Evolutionary conservation across 2,888 invertebrate genomes (phyloP).

Genomic region (Agrilus mali): DNA sequence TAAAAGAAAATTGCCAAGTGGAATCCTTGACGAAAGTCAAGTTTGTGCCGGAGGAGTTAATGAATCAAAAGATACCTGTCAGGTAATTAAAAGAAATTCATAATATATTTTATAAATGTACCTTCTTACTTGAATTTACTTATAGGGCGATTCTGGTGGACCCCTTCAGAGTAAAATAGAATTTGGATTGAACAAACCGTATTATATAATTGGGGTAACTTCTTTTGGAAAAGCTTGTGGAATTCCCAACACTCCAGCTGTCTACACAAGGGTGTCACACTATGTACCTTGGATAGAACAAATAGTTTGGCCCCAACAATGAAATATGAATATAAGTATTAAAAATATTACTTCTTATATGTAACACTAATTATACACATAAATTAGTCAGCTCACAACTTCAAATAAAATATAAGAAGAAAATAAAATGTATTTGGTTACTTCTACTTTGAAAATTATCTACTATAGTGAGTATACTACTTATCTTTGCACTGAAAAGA

Average conservation of each 20-base stretch:
- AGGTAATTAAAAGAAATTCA: slow-evolving; percentile 11
- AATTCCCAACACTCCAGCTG: slow-evolving; percentile 27
- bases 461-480: too few relatives aligned
- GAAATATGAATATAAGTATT: too few relatives aligned
- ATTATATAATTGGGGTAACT: slow-evolving; percentile 34
- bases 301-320: slow-evolving; percentile 27
- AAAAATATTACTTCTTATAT: too few relatives aligned
- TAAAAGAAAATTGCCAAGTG: slow-evolving; percentile 8
- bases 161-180: slow-evolving; percentile 32
- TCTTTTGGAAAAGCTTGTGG: slow-evolving; percentile 32
- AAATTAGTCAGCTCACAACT: too few relatives aligned
- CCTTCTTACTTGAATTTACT: neutral
- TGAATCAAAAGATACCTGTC: slow-evolving; percentile 19
- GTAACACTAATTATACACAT: too few relatives aligned
- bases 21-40: slow-evolving; percentile 15
- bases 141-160: slow-evolving; percentile 45
- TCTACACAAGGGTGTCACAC: slow-evolving; percentile 34
- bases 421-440: too few relatives aligned
- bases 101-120: neutral
- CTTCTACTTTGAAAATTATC: too few relatives aligned
- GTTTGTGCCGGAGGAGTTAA: slow-evolving; percentile 18
- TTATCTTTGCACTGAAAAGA: too few relatives aligned
- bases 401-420: too few relatives aligned
- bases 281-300: slow-evolving; percentile 36
- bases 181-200: slow-evolving; percentile 26